Percentiles rank a stretch among this genome's conserved stretches.
phyloP scores from a whole-genome alignment of 2,113 vertebrate species.

The Neogale vison region DNA sequence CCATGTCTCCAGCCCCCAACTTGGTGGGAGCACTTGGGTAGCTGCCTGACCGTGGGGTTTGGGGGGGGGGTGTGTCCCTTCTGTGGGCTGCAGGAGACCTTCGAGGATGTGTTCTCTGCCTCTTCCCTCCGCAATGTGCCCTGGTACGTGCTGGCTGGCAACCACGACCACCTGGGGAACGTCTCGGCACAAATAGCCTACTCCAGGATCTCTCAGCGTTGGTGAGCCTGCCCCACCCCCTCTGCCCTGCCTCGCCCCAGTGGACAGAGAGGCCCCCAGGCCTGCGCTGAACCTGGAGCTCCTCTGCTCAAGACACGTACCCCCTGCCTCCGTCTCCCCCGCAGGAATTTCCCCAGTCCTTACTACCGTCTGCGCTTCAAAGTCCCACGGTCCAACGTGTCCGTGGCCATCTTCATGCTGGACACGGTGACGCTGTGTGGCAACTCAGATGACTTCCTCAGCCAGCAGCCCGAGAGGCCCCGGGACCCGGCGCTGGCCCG shows the following conservation, averaged over 20 bases:
- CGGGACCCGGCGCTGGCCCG: constrained; percentile 75
- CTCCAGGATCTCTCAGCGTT: constrained; percentile 87
- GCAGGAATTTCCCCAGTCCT: constrained; percentile 91
- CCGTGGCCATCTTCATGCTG: constrained; percentile 91
- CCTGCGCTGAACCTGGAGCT: neutral
- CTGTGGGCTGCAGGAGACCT: constrained; percentile 87
- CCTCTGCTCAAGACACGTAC: fast-evolving
- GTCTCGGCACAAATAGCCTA: constrained; percentile 94
- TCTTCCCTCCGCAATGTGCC: constrained; percentile 87
- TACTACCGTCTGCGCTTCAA: constrained; percentile 91
- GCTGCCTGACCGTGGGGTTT: neutral
- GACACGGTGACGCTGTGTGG: constrained; percentile 93
- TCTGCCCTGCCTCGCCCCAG: fast-evolving
- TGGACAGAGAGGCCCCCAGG: neutral
- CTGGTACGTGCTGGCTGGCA: constrained; percentile 94
- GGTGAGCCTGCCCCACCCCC: constrained; percentile 80
- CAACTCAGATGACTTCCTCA: constrained; percentile 87
- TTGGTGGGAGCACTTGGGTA: neutral
- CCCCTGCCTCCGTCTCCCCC: neutral
- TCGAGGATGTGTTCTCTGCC: constrained; percentile 89
- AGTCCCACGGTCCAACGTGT: constrained; percentile 86
- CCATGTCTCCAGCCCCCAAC: fast-evolving
- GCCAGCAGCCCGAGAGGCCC: constrained; percentile 84
- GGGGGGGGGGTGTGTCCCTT: neutral
- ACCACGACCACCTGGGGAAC: constrained; percentile 94